Evolutionary conservation across 2,113 vertebrate species (phyloP).

Genomic region (Albula goreensis): DNA sequence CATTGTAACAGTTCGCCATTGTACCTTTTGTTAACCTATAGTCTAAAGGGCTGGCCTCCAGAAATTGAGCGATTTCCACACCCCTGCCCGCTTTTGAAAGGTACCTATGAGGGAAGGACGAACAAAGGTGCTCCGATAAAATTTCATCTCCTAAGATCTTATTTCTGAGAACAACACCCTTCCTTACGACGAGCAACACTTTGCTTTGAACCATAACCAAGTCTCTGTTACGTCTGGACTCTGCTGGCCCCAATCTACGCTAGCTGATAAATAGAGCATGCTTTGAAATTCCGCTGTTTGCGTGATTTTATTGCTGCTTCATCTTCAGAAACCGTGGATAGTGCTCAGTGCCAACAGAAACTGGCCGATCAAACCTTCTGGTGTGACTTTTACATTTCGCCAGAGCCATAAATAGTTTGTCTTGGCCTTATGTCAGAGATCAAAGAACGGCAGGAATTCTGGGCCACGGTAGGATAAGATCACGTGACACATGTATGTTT

Average conservation of each 20-base stretch:
- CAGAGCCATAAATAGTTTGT: constrained; percentile 40
- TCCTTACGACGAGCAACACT: constrained; percentile 6
- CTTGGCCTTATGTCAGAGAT: constrained; percentile 27
- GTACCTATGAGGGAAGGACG: not conserved
- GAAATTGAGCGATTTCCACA: not conserved
- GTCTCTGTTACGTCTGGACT: not conserved
- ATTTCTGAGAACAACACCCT: constrained; percentile 27
- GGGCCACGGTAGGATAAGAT: constrained; percentile 8
- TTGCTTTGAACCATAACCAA: constrained; percentile 29
- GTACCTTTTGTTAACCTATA: not conserved
- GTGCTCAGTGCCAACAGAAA: constrained; percentile 31
- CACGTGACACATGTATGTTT: constrained; percentile 27
- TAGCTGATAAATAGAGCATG: constrained; percentile 31
- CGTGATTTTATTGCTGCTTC: constrained; percentile 29
- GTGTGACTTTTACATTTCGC: constrained; percentile 23
- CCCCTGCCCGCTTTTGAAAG: not conserved
- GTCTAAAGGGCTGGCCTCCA: constrained; percentile 8
- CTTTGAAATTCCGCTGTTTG: constrained; percentile 34
- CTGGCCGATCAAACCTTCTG: constrained; percentile 15
- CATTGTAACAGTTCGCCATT: not conserved
- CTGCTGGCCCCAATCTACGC: constrained; percentile 10
- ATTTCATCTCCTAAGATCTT: constrained; percentile 12
- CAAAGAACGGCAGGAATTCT: constrained; percentile 39
- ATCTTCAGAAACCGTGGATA: constrained; percentile 22
- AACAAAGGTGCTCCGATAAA: constrained; percentile 12